Percentiles rank a stretch among this genome's conserved stretches.
These are phyloP conservation scores for Zootoca vivipara DNA, from an alignment of 2,113 vertebrate genomes.

Conservation along the genomic window DNA sequence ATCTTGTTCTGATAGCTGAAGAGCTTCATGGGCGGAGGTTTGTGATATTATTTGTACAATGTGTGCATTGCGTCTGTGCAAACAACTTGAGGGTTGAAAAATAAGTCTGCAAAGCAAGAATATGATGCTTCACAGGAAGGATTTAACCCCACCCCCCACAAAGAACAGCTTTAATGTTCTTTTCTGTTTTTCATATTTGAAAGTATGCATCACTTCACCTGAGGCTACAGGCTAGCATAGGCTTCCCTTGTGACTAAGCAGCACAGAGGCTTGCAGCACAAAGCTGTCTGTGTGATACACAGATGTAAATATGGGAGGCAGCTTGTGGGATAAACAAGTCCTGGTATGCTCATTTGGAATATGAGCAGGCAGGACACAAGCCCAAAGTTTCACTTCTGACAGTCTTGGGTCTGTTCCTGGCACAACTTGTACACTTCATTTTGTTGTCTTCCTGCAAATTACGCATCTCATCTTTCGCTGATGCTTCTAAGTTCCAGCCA, in stretches of 20 bases:
- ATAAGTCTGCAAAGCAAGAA: background rate
- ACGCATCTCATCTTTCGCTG: background rate
- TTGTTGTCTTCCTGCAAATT: background rate
- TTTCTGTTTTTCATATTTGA: slow-evolving; percentile 40
- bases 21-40: background rate
- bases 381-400: rapidly evolving
- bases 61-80: background rate
- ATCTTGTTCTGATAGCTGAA: background rate
- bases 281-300: slow-evolving; percentile 45
- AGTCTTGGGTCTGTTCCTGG: background rate
- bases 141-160: background rate
- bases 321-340: slow-evolving; percentile 35
- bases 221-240: slow-evolving; percentile 47
- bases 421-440: background rate
- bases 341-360: slow-evolving; percentile 19
- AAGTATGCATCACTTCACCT: slow-evolving; percentile 53
- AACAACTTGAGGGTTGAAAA: slow-evolving; percentile 3
- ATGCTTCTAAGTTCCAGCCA: background rate
- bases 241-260: slow-evolving; percentile 53
- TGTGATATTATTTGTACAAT: background rate
- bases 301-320: background rate
- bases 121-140: background rate
- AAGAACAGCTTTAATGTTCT: slow-evolving; percentile 25
- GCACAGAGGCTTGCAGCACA: slow-evolving; percentile 33
- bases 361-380: slow-evolving; percentile 18